These are phyloP conservation scores for Orthonychiurus folsomi DNA, from an alignment of 2,888 invertebrate genomes.

Conservation along the genomic window DNA sequence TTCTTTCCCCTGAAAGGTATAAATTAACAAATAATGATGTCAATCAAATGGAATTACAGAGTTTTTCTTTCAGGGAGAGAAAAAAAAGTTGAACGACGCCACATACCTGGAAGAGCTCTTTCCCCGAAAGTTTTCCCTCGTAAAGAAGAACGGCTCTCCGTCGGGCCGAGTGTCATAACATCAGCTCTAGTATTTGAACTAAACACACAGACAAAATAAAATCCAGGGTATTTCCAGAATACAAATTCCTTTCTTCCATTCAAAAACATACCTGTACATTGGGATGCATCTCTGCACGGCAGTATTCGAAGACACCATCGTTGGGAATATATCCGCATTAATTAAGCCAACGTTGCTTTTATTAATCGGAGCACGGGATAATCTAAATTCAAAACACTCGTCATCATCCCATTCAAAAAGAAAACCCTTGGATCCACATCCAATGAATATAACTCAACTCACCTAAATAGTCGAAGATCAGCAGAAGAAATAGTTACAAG, in stretches of 20 bases:
- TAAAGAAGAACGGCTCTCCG: conserved; percentile 39
- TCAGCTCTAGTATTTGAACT: conserved; percentile 41
- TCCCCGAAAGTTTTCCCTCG: conserved; percentile 41
- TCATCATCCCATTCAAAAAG: conserved; percentile 19
- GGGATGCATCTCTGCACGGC: conserved; percentile 41
- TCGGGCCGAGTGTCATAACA: conserved; percentile 40
- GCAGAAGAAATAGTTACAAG: conserved; percentile 41
- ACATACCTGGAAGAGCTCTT: conserved; percentile 40
- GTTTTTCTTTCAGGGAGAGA: not conserved
- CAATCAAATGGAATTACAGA: not conserved
- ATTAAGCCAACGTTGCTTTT: conserved; percentile 41
- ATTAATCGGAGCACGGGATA: conserved; percentile 41
- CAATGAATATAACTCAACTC: conserved; percentile 12
- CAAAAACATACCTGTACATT: conserved; percentile 41
- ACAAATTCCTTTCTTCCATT: no score
- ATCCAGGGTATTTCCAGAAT: not conserved
- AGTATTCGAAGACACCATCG: conserved; percentile 41
- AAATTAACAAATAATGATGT: not conserved
- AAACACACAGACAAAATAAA: no score
- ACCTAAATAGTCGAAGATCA: conserved; percentile 41
- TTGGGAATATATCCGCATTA: conserved; percentile 40
- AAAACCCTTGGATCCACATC: not conserved
- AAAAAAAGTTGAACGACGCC: no score
- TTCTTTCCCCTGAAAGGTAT: conserved; percentile 38
- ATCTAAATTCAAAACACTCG: conserved; percentile 20